Evolutionary conservation across 2,113 vertebrate genomes (phyloP), one percentile per base, ranked within the genome.

Genomic region (Aviceda subcristata): DNA sequence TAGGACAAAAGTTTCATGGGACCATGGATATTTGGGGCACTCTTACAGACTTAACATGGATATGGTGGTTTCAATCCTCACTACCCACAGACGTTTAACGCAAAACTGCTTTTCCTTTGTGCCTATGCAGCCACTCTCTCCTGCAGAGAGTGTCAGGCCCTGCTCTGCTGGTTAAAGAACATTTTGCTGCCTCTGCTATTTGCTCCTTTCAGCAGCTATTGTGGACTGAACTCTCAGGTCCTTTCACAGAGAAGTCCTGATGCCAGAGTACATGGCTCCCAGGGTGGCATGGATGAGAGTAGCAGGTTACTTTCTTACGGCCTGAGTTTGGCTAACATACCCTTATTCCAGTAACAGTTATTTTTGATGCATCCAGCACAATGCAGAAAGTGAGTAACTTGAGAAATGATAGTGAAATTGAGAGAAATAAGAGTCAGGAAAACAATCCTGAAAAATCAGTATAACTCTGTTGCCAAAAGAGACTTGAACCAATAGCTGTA

Each of bases 131-230:
- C 60, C 74, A 43, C 41, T 81, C 45, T 76, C 45, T 71, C 95
- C 95, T 69, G 79, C 88, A 95, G 92, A 93, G 88, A 93, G 51
- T 74, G 91, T 94, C 93, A 97, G 89, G 68, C 84, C 93, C 77
- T 68, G 80, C 87, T 87, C 91, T 85, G 84, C 60, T 92, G 84
- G 91, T 68, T 90, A 95, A 95, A 95, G 89, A 89, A 90, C 77
- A 91, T 89, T 92, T 92, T 95, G 80, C 94, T 96, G 69, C 87
- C 86, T 91, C 77, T 93, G 62, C 51, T 96, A 48, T 94, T 91
- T 96, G 51, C 77, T 90, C 77, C 66, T 95, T 91, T 92, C 56
- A 90, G 87, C 69, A 87, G 80, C 60, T 92, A 85, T 90, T 96
- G 93, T 90, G 69, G 77, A 77, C 84, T 85, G 80, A 96, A 87